Evolutionary conservation across 2,113 vertebrate species (phyloP), one percentile per base, ranked within the genome.

Genomic region (Pelecanoides urinatrix): DNA sequence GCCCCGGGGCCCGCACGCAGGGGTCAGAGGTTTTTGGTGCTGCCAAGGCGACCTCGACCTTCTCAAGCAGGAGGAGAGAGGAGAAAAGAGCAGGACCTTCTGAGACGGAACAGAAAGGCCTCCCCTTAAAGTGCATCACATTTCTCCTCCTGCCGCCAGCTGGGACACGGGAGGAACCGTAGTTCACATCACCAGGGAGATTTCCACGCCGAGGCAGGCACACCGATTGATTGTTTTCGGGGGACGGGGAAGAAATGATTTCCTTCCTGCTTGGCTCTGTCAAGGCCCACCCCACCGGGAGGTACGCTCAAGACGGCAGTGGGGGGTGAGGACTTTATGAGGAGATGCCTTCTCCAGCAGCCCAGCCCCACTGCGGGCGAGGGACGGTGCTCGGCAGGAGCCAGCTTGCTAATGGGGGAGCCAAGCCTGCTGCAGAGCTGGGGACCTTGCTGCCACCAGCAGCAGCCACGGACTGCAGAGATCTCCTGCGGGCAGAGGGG

Each of bases 171-270:
- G 75, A 94, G 88, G 73, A 92, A 66, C 82, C 53, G 3, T n/a
- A 81, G 93, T 70, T 95, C 93, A 91, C 93, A 93, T 91, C 19
- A 2, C 94, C 93, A 97, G 87, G 83, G 91, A 85, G 93, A 95
- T 93, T 97, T 94, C 95, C 96, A 91, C 86, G 89, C 82, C 0
- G 0, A 53, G 80, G 62, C 83, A 88, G 55, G 58, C 81, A 74
- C 2, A 42, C 70, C 1, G 2, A 88, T 9, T 2, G 45, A 92
- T 87, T 94, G 85, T 76, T 83, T 94, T 30, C 0, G 2, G 42
- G 36, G 23, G 29, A 72, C 2, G 16, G 56, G 55, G 61, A 93
- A 76, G 74, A 71, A 42, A 78, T 34, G 4, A 75, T 87, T 95
- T 92, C 65, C 74, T 94, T 78, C 94, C 81, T 86, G 80, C 88